Conservation (phyloP, 2,888 invertebrate species). For the Metopia argyrocephala region DNA sequence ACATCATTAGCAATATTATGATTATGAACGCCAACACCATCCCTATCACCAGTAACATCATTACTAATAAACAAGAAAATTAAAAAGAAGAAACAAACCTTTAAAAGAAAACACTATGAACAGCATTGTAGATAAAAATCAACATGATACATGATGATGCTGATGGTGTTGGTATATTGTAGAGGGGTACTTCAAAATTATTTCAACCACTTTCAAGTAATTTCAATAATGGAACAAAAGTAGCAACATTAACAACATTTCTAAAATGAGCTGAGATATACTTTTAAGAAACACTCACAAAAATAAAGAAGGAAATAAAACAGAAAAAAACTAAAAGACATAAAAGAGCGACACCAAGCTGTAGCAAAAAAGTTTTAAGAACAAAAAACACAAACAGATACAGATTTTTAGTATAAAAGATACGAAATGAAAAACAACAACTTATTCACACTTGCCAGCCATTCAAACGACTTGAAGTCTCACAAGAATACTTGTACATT, state of each 20-base stretch:
- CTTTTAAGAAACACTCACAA: conserved; percentile 16
- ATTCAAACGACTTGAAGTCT: neutral
- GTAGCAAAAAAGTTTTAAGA: neutral
- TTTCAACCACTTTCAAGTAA: conserved; percentile 60
- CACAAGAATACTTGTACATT: neutral
- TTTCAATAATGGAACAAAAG: conserved; percentile 60
- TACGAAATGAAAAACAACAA: neutral
- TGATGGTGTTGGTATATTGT: neutral
- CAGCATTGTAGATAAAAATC: conserved; percentile 17
- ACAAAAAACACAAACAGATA: neutral
- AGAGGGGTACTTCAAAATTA: conserved; percentile 36
- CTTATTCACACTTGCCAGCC: neutral
- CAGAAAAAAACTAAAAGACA: neutral
- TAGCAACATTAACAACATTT: conserved; percentile 55
- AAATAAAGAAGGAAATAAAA: conserved; percentile 5
- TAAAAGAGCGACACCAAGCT: neutral
- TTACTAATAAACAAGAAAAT: conserved; percentile 18
- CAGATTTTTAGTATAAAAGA: neutral
- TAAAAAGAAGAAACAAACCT: neutral
- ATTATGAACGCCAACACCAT: conserved; percentile 10
- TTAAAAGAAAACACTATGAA: neutral
- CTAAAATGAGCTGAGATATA: conserved; percentile 47
- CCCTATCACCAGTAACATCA: neutral
- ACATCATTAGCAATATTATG: conserved; percentile 29
- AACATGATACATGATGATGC: conserved; percentile 21